Evolutionary conservation across 2,113 vertebrate species (phyloP), one percentile per base, ranked within the genome.

Genomic region (Tyto alba): DNA sequence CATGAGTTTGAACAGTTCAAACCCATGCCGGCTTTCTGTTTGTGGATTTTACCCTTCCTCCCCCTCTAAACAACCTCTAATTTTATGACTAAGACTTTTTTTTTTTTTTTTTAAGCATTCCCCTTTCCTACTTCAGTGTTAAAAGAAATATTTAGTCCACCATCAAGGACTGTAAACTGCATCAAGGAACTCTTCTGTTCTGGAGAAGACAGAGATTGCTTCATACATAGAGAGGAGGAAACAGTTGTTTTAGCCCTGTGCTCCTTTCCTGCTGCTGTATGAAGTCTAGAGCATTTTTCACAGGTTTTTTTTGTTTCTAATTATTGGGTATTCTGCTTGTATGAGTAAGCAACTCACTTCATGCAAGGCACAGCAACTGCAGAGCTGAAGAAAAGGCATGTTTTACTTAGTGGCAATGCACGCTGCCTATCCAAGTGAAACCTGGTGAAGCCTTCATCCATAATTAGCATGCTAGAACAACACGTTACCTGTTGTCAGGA

Each of bases 401-500:
- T 41, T 56, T 38, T 9, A 20, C 62, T 73, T 30, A 53, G 36
- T 63, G 59, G 71, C 74, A 85, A 81, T 3, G 5, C n/a, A 67
- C 29, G 11, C 36, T 67, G 60, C 47, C 40, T 38, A 41, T 22
- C 29, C 45, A 67, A 48, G 40, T 55, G 67, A 77, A 78, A 74
- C 36, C n/a, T 62, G 48, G 34, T 38, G 43, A 89, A 69, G 30
- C 34, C 27, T 62, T 56, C 50, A 27, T 47, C 30, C 1, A 0
- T 57, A 62, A 56, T 50, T 56, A 45, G 34, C 4, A 45, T 27
- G 16, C 4, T 36, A 21, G 77, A 81, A 18, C 3, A 8, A 32
- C 14, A 7, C 13, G 29, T 4, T 98, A 99, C 98, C 98, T 98
- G 99, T 98, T 98, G 98, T 99, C 79, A 99, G 98, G 98, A 99